phyloP scores from a whole-genome alignment of 2,888 invertebrate genomes.

The Acanthacorydalis orientalis region DNA sequence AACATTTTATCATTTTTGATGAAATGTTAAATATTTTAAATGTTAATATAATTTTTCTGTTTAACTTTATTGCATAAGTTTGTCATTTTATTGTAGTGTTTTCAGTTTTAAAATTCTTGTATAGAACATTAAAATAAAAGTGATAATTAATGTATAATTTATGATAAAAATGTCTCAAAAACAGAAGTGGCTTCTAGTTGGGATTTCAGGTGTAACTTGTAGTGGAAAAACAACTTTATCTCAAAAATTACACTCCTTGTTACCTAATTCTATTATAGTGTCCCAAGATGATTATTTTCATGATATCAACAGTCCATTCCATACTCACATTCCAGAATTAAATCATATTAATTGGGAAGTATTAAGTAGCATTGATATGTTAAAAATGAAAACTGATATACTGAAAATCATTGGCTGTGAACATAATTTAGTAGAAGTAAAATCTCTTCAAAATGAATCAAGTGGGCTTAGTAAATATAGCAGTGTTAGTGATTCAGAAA shows the following conservation, averaged over 20 bases:
- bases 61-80: constrained; percentile 1
- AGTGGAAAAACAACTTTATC: constrained; percentile 70
- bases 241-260: constrained; percentile 28
- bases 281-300: constrained; percentile 66
- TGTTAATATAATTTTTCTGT: background rate
- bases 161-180: too few relatives aligned
- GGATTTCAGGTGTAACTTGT: constrained; percentile 66
- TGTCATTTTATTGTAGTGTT: too few relatives aligned
- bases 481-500: background rate
- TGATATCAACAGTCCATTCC: constrained; percentile 44
- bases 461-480: constrained; percentile 1
- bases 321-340: constrained; percentile 42
- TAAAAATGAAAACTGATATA: constrained; percentile 46
- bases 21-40: background rate
- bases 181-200: constrained; percentile 36
- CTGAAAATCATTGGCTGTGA: constrained; percentile 20
- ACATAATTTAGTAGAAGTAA: too few relatives aligned
- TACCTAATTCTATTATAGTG: constrained; percentile 31
- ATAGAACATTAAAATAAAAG: background rate
- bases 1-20: constrained; percentile 16
- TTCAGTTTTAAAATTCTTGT: background rate
- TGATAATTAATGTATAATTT: constrained; percentile 19
- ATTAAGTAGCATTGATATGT: constrained; percentile 54
- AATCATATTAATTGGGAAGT: constrained; percentile 64
- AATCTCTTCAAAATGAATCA: constrained; percentile 1